phyloP scores from a whole-genome alignment of 2,797 vertebrate species.

The Urosaurus nigricauda region DNA sequence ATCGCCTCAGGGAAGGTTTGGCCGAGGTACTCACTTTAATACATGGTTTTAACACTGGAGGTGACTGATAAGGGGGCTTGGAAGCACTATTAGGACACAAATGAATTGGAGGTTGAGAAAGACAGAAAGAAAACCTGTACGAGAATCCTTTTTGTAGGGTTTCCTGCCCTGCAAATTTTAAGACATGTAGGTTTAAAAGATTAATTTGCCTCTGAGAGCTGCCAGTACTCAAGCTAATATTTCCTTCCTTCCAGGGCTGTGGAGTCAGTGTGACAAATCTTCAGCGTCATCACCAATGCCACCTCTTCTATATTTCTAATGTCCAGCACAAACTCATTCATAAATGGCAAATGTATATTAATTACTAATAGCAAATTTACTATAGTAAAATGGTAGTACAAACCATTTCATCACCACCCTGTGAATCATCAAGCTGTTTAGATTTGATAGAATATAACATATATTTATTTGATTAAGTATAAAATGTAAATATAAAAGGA shows the following conservation, averaged over 20 bases:
- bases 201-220: conserved; percentile 60
- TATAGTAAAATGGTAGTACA: too few species aligned
- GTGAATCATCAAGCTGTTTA: too few species aligned
- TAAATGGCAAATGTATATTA: too few species aligned
- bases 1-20: conserved; percentile 69
- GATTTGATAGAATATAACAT: too few species aligned
- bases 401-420: too few species aligned
- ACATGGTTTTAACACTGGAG: conserved; percentile 65
- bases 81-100: conserved; percentile 68
- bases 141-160: conserved; percentile 41
- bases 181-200: conserved; percentile 31
- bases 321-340: too few species aligned
- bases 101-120: conserved; percentile 57
- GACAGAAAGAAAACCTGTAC: conserved; percentile 52
- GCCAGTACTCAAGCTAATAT: conserved; percentile 63
- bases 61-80: conserved; percentile 69
- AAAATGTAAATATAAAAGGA: too few species aligned
- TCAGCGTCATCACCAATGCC: too few species aligned
- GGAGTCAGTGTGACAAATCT: neutral
- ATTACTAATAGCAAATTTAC: too few species aligned
- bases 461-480: too few species aligned
- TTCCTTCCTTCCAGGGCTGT: neutral
- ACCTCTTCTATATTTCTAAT: too few species aligned
- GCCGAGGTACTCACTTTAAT: conserved; percentile 76
- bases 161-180: conserved; percentile 27